phyloP scores from a whole-genome alignment of 2,888 invertebrate species.

The Troglohyphantes excavatus region DNA sequence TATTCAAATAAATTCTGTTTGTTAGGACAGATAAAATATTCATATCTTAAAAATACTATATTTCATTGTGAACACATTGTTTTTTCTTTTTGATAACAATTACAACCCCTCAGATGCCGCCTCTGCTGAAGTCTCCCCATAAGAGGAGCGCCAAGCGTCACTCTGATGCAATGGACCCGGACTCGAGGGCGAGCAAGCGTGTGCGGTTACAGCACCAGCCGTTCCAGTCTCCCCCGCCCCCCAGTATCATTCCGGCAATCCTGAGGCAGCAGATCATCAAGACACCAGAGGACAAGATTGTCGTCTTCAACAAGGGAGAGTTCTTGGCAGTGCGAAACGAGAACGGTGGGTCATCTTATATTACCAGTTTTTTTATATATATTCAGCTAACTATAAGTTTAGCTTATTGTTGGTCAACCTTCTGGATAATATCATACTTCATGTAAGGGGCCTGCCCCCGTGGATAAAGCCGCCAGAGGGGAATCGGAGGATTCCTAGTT shows the following conservation, averaged over 20 bases:
- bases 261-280: constrained; percentile 80
- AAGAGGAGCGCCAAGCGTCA: constrained; percentile 60
- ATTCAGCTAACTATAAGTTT: too few relatives aligned
- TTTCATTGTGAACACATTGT: too few relatives aligned
- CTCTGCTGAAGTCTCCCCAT: constrained; percentile 49
- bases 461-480: too few relatives aligned
- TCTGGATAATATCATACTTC: too few relatives aligned
- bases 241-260: constrained; percentile 75
- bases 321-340: constrained; percentile 95
- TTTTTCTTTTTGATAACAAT: too few relatives aligned
- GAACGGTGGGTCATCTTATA: constrained; percentile 91
- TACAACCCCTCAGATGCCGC: constrained; percentile 34
- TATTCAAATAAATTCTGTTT: too few relatives aligned
- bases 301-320: constrained; percentile 94
- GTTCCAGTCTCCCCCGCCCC: constrained; percentile 91
- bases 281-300: constrained; percentile 89
- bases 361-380: too few relatives aligned
- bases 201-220: constrained; percentile 88
- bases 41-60: too few relatives aligned
- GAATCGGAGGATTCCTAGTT: too few relatives aligned
- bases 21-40: too few relatives aligned
- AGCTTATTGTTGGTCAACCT: too few relatives aligned
- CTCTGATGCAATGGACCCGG: constrained; percentile 15
- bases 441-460: too few relatives aligned
- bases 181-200: constrained; percentile 83